Percentiles rank a stretch among this genome's conserved stretches.
Conservation (phyloP, 2,113 vertebrate genomes). For the Acrocephalus arundinaceus region DNA sequence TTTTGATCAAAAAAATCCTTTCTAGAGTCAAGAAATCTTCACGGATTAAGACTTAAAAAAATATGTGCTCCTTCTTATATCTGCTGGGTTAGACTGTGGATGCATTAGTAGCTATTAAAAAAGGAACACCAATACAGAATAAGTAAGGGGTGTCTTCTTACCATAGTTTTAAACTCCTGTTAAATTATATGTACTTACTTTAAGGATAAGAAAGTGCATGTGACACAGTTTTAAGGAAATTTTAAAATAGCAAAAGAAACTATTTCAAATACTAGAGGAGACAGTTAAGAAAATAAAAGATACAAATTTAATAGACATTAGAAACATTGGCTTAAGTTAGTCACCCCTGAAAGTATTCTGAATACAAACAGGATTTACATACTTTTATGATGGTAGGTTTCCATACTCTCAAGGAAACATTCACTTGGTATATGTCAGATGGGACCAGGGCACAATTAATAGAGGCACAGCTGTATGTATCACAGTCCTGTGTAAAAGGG, state of each 20-base stretch:
- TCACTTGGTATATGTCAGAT: conserved; percentile 79
- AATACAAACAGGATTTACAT: not conserved
- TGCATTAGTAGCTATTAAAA: not conserved
- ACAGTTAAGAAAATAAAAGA: not conserved
- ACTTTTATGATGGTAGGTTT: conserved; percentile 92
- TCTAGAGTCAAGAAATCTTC: not conserved
- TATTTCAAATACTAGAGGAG: not conserved
- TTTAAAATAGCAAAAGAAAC: not conserved
- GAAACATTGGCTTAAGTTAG: not conserved
- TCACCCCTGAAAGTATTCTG: not conserved
- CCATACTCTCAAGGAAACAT: conserved; percentile 89
- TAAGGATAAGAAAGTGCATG: not conserved
- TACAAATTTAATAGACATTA: not conserved
- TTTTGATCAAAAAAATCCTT: not conserved
- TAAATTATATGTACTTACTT: not conserved
- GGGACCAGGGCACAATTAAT: conserved; percentile 80
- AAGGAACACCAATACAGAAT: not conserved
- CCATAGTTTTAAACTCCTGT: not conserved
- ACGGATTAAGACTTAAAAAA: not conserved
- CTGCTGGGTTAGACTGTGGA: not conserved
- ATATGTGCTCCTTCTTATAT: not conserved
- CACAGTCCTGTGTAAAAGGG: conserved; percentile 79
- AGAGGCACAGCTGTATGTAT: conserved; percentile 65
- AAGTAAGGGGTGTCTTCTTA: not conserved
- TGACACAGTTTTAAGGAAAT: not conserved